A percentile compares a stretch with the other conserved stretches of the same genome.
Evolutionary conservation across 2,888 invertebrate genomes (phyloP).

Genomic region (Metopia argyrocephala): DNA sequence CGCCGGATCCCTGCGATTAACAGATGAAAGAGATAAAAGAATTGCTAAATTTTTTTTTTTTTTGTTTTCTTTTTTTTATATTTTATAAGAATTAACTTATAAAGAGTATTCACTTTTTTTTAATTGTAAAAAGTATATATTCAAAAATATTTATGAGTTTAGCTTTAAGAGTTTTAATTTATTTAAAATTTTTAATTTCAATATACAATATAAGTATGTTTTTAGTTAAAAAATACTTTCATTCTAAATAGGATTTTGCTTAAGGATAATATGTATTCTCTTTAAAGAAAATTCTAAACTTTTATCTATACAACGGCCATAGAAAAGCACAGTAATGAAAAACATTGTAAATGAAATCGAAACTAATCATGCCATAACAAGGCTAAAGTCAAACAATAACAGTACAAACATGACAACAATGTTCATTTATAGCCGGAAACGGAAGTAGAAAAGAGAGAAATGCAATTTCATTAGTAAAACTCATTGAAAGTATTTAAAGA

Average conservation of each 20-base stretch:
- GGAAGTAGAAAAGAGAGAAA: constrained; percentile 17
- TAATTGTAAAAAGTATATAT: neutral
- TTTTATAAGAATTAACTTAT: neutral
- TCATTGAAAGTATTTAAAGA: neutral
- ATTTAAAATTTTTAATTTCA: no score
- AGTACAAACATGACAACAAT: neutral
- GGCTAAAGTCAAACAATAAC: no score
- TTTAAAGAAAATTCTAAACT: no score
- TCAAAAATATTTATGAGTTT: neutral
- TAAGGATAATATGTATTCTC: no score
- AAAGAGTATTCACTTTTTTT: neutral
- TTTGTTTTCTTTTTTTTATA: neutral
- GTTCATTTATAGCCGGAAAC: constrained; percentile 21
- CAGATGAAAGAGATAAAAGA: neutral
- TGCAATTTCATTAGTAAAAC: constrained; percentile 25
- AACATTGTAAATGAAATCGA: neutral
- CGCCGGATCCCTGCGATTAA: constrained; percentile 86
- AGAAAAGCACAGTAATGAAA: neutral
- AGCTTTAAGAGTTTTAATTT: neutral
- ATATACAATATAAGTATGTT: neutral
- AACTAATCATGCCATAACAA: neutral
- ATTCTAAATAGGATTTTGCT: no score
- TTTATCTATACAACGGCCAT: neutral
- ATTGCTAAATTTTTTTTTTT: neutral
- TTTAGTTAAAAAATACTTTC: no score